Base-by-base conservation (phyloP, 2,797 vertebrate genomes). In the Myotis myotis region DNA sequence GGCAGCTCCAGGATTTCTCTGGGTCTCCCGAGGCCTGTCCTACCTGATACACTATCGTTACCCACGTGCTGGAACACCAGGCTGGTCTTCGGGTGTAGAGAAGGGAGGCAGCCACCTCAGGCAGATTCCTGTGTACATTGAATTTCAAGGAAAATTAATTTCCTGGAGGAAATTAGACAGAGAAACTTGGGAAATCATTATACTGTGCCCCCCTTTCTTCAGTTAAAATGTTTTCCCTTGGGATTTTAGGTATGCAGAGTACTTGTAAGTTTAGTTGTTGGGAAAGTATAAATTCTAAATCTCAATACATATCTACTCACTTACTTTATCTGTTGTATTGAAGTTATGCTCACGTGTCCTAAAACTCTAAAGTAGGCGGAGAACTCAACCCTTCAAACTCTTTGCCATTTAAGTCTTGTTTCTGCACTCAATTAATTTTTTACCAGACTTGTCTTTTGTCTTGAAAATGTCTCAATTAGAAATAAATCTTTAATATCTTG, bases 401-500 rank as follows among this genome's bases (percentile, higher is more conserved):
- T 82, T 89, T 76, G 38, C 33, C 25, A 55, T 78, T 60, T 51
- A 72, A 79, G 33, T 7, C 19, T 86, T 92, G 12, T 23, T 23
- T 72, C 70, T 41, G 44, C 33, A 80, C 6, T 87, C 36, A 3
- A 8, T 72, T 87, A 78, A 82, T 83, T 91, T 90, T 70, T 76
- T 57, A 55, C 36, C 23, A 91, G 23, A 72, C 0, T 28, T 82
- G 8, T 28, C 16, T 74, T 87, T 78, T 71, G 30, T 89, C 41
- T 44, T 86, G 22, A 72, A 91, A 84, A 72, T 68, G 19, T 71
- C 62, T 93, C 71, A 51, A 11, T 89, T 93, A 78, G 30, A 96
- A 96, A 88, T 70, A 68, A 95, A 72, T 79, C 36, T 87, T 80
- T 84, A 85, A 36, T 49, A n/a, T 68, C 53, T 75, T n/a, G 36